Evolutionary conservation across 1,140 invertebrate species (phyloP), one percentile per base, ranked within the genome.

Genomic region (Drosophila sp.): DNA sequence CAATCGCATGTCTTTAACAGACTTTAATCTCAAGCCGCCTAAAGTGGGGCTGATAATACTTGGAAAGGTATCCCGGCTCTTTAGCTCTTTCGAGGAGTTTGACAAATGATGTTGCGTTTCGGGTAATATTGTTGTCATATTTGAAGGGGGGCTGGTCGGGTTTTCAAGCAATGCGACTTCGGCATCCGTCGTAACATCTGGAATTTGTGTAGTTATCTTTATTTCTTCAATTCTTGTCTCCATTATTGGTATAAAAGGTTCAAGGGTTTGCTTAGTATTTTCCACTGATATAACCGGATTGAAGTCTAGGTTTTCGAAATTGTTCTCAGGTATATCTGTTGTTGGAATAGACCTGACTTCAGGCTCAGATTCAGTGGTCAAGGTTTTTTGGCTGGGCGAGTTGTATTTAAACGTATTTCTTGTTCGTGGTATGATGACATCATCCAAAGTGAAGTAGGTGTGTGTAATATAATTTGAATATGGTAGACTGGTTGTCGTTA

Each of bases 401-500:
- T 66, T 35, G 27, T 76, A 58, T 7, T 7, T 17, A 0, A 58
- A 58, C 27, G 60, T 60, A 2, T 60, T 47, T 6, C 54, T 40
- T 17, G 71, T 71, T 5, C 74, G 57, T 1, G 75, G 75, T 25
- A 77, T 30, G 50, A 77, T 77, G 0, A 77, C 75, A 41, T 77
- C 75, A 17, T 77, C 75, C 0, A 77, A 29, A 0, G 75, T 77
- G 17, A 77, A 77, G 33, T 66, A 77, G 8, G 75, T 77, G n/a
- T 77, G 75, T 10, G 73, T 76, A 30, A 77, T 69, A 50, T 77
- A 77, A 17, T 77, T 76, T 29, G 58, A 41, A 25, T 62, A 77
- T 0, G 75, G 74, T 6, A 77, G 5, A 10, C 23, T 71, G 4
- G 75, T 77, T 50, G 75, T 77, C 25, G 75, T 77, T 2, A 60